Percentiles rank a stretch among this genome's conserved stretches.
phyloP scores from a whole-genome alignment of 2,888 invertebrate genomes.

The Synanthedon myopaeformis region DNA sequence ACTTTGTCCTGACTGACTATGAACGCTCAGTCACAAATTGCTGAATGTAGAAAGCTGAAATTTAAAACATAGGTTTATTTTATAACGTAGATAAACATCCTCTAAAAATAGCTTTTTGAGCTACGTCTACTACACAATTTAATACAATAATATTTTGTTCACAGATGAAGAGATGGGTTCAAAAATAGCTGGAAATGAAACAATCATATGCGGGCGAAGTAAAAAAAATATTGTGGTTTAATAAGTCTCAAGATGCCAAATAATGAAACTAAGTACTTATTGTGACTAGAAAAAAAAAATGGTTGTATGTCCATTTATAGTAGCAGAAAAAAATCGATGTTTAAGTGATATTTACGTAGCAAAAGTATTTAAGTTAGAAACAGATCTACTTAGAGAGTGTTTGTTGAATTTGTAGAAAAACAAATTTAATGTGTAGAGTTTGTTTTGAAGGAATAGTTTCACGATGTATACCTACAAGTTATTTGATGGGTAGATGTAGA shows the following conservation, averaged over 20 bases:
- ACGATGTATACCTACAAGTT: slow-evolving; percentile 1
- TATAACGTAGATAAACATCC: too few relatives aligned
- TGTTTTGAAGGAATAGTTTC: slow-evolving; percentile 23
- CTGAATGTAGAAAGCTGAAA: too few relatives aligned
- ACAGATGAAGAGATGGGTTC: slow-evolving; percentile 53
- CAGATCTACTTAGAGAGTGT: slow-evolving; percentile 20
- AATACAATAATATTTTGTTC: background rate
- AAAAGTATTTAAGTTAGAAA: slow-evolving; percentile 10
- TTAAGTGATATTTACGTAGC: slow-evolving; percentile 19
- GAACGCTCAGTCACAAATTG: too few relatives aligned
- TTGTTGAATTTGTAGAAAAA: slow-evolving; percentile 39
- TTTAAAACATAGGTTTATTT: too few relatives aligned
- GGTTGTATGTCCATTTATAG: slow-evolving; percentile 67
- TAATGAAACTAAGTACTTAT: slow-evolving; percentile 30
- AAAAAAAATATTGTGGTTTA: background rate
- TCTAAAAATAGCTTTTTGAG: too few relatives aligned
- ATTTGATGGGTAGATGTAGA: slow-evolving; percentile 1
- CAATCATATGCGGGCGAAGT: slow-evolving; percentile 10
- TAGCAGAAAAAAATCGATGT: slow-evolving; percentile 39
- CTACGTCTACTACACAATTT: too few relatives aligned
- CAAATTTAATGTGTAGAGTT: slow-evolving; percentile 41
- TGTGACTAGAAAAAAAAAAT: slow-evolving; percentile 35
- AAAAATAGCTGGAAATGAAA: slow-evolving; percentile 22
- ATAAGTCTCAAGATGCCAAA: slow-evolving; percentile 55
- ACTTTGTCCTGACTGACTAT: too few relatives aligned